A percentile compares a stretch with the other conserved stretches of the same genome.
These are phyloP conservation scores for Arbacia lixula DNA, from an alignment of 53 echinoderm and acorn worm genomes.

Conservation along the genomic window DNA sequence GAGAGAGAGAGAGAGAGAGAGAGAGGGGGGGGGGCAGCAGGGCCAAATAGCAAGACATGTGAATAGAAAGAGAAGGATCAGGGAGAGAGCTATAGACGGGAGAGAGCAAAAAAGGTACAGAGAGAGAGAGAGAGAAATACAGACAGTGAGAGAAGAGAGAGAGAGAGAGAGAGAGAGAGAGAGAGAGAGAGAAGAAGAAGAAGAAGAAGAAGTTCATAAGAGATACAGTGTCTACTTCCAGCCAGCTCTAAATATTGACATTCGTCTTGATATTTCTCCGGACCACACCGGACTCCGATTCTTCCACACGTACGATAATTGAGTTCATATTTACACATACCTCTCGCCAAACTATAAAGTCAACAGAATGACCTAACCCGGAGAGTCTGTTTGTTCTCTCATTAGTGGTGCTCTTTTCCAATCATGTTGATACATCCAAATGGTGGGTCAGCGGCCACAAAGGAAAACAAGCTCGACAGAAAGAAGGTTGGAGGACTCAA, in stretches of 20 bases:
- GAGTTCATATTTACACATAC: slow-evolving; percentile 23
- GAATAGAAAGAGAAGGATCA: neutral
- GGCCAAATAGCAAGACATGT: no score
- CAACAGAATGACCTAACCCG: slow-evolving; percentile 10
- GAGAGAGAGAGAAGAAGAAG: neutral
- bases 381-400: slow-evolving; percentile 14
- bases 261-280: neutral
- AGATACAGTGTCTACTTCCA: neutral
- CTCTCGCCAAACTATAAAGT: slow-evolving; percentile 1
- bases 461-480: no score
- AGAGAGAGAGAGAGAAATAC: neutral
- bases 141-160: neutral
- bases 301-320: slow-evolving; percentile 43
- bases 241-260: neutral
- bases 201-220: neutral
- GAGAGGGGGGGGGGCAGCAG: no score
- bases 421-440: slow-evolving; percentile 31
- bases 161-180: slow-evolving; percentile 27
- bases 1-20: no score
- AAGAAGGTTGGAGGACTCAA: no score
- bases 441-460: no score
- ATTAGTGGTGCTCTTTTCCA: slow-evolving; percentile 8
- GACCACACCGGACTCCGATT: neutral
- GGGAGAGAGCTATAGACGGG: neutral
- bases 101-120: neutral